These are phyloP conservation scores for Rhyacophila brunnea DNA, from an alignment of 1,140 invertebrate genomes.

Conservation along the genomic window DNA sequence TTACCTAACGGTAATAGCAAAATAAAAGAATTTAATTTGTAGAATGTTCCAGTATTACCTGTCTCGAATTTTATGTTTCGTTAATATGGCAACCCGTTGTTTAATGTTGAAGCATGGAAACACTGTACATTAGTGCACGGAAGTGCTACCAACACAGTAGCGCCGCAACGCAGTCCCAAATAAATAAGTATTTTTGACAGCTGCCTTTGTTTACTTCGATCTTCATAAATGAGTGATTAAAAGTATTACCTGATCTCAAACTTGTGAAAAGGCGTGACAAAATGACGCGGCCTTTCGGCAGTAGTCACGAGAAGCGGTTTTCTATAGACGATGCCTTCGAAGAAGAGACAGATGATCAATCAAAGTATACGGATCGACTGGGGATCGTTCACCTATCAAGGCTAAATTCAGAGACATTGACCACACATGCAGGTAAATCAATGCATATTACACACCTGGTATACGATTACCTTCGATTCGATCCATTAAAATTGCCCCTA, in stretches of 20 bases:
- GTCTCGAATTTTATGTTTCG: no score
- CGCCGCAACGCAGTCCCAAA: no score
- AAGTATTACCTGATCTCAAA: not conserved
- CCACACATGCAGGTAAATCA: constrained; percentile 17
- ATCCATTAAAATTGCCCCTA: no score
- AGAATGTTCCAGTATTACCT: no score
- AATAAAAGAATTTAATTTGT: no score
- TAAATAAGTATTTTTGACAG: constrained; percentile 26
- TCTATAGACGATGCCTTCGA: constrained; percentile 82
- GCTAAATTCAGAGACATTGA: constrained; percentile 26
- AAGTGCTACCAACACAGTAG: no score
- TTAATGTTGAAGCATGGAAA: no score
- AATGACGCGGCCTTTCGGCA: constrained; percentile 25
- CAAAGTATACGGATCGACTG: constrained; percentile 72
- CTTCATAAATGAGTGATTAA: constrained; percentile 11
- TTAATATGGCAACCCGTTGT: no score
- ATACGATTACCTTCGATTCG: no score
- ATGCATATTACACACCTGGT: no score
- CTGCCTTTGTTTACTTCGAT: constrained; percentile 22
- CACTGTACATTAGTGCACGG: no score
- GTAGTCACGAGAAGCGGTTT: constrained; percentile 50
- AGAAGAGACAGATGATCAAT: constrained; percentile 78
- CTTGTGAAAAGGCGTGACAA: not conserved
- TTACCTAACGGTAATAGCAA: no score
- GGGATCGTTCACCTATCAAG: constrained; percentile 23